Evolutionary conservation across 2,888 invertebrate genomes (phyloP), one percentile per base, ranked within the genome.

Genomic region (Coleophora flavipennella): DNA sequence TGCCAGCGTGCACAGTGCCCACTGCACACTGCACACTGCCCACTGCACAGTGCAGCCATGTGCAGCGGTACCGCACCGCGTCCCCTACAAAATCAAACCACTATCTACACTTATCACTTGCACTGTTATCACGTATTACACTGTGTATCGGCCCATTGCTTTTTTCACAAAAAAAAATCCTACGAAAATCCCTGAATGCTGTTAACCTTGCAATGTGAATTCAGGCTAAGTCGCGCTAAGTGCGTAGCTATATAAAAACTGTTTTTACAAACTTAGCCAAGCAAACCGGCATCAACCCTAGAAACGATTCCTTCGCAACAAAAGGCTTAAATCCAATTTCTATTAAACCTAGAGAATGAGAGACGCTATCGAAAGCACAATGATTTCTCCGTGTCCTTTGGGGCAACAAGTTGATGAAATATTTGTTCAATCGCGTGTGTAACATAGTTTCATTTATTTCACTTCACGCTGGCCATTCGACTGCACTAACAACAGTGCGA

Each of bases 371-470:
- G 57, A 51, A 53, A 59, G 52, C 53, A 64, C 62, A 70, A 73
- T 69, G 66, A 68, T 71, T 72, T 67, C 65, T 62, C 58, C 58
- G 52, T 59, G 61, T 73, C 71, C 68, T 72, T 55, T 53, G 68
- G 65, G 75, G 75, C 74, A 76, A 80, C 77, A 75, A 79, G 74
- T 79, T 77, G 77, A 80, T 80, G 76, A 79, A 80, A 78, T 77
- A 80, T 81, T 79, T 80, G 78, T 59, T 75, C 76, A 79, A 74
- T 79, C 71, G 74, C 66, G 71, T 72, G 83, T 80, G 67, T 72
- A 77, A 74, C 72, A 72, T 73, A 75, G 75, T 80, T 79, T 77
- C 79, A 79, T 79, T 80, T 78, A 79, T 80, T 79, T 73, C 77
- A 74, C 75, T 80, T 78, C 76, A 78, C 64, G 64, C 72, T 59